Base-by-base conservation (phyloP, 2,797 vertebrate species). In the Esox masquinongy region DNA sequence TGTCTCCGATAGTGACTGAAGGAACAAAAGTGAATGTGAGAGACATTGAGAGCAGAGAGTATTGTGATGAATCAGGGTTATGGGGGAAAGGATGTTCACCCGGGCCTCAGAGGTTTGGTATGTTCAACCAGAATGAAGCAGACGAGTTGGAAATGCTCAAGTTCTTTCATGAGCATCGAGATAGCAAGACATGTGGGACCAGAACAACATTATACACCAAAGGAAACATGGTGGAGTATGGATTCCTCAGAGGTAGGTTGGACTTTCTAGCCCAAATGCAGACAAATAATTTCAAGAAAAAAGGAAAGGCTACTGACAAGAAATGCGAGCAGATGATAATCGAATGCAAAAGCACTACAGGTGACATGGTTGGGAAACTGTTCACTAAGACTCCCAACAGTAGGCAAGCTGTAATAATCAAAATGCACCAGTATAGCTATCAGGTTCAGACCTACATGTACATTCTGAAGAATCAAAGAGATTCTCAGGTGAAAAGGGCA, bases 391-490 rank as follows among this genome's bases (percentile, higher is more conserved):
- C 53, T 22, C 53, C 16, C 16, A 50, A 68, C 14, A 68, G 31
- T 22, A 9, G 36, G 7, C 36, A 36, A 16, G 82, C 77, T 34
- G 1, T 56, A 6, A 71, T 87, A 1, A 19, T 19, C 14, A 5
- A 59, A 50, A 31, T 15, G 0, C 77, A 84, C 16, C 17, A 66
- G 11, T 81, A 75, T 71, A 75, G 56, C 51, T 80, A 79, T 59
- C 86, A 87, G 61, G 70, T 82, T 8, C 84, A 85, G 69, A 75
- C 76, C 47, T 85, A 87, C 66, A 77, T 83, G 75, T 82, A 84
- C 77, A 72, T 85, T 8, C 63, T 84, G 49, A 80, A 82, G 14
- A 68, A 29, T 49, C 59, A 61, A 24, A 74, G 43, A 9, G 24
- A 50, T 22, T 70, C 73, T 6, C 69, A 67, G 36, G 68, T 74